These are phyloP conservation scores for Tiliacea citrago DNA, from an alignment of 2,888 invertebrate genomes.

Conservation along the genomic window DNA sequence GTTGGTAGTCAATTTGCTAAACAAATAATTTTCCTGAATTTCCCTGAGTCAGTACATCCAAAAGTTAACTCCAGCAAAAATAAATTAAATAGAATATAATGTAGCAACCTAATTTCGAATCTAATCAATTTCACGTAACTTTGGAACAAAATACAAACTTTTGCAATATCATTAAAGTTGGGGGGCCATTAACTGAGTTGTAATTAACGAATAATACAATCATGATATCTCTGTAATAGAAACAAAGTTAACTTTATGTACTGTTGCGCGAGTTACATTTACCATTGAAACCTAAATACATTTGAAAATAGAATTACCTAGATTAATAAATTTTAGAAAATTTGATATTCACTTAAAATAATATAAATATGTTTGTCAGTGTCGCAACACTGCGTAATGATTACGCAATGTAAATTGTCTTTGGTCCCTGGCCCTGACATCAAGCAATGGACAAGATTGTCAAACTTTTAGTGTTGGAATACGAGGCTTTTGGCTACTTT, in stretches of 20 bases:
- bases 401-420: too few species aligned
- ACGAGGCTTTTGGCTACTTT: too few species aligned
- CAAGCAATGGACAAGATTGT: too few species aligned
- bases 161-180: conserved; percentile 57
- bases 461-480: too few species aligned
- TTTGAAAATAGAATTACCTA: too few species aligned
- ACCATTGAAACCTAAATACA: neutral
- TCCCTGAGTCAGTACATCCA: neutral
- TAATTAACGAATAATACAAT: conserved; percentile 61
- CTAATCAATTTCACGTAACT: conserved; percentile 55
- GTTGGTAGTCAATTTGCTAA: neutral
- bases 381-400: too few species aligned
- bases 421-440: too few species aligned
- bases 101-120: conserved; percentile 31
- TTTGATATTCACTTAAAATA: too few species aligned
- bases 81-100: conserved; percentile 34
- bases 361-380: too few species aligned
- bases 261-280: conserved; percentile 14
- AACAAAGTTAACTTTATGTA: conserved; percentile 36
- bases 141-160: conserved; percentile 49
- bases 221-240: conserved; percentile 45
- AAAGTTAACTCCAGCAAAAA: neutral
- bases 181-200: conserved; percentile 44
- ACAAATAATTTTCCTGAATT: neutral
- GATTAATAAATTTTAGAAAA: too few species aligned